Evolutionary conservation across 2,888 invertebrate genomes (phyloP), one percentile per base, ranked within the genome.

Genomic region (Eurois occulta): DNA sequence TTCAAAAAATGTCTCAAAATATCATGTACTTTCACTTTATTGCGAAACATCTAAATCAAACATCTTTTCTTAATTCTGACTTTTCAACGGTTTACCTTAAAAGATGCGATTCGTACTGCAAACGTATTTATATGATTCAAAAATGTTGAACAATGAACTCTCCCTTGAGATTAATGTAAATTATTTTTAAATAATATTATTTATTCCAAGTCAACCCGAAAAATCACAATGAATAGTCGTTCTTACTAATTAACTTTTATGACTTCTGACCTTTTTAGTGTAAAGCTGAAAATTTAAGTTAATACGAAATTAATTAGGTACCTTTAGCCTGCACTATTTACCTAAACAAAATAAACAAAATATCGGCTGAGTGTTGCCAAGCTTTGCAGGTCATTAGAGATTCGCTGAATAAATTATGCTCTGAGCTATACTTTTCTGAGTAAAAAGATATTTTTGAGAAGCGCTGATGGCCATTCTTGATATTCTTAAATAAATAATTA

Each of bases 351-450:
- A 71, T 60, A 60, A 60, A 65, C n/a, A 55, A 84, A 79, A 79
- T 28, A 67, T 78, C 18, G 60, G 55, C 64, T 64, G 48, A 74
- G 67, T 64, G 69, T 67, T 60, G 86, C 64, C 76, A 76, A 82
- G 72, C 74, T 87, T 62, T 66, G 66, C 69, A 65, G 28, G 35
- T 71, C 67, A 86, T 87, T 87, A 80, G 72, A 75, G 65, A 82
- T 62, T 65, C 43, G 6, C 58, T 77, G 80, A 83, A 83, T 80
- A 80, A 86, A 86, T 81, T 76, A 86, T 58, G 32, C 32, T 62
- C 18, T 21, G 21, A 74, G 76, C 64, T 32, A 72, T 77, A 70
- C 75, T 70, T 86, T 76, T 66, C 28, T 16, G 58, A 71, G 75
- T 43, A 32, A 72, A 75, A 72, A 67, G 21, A 81, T 62, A 74